These are phyloP conservation scores for Rotaria magnacalcarata DNA, from an alignment of 2,888 invertebrate species.

Conservation along the genomic window DNA sequence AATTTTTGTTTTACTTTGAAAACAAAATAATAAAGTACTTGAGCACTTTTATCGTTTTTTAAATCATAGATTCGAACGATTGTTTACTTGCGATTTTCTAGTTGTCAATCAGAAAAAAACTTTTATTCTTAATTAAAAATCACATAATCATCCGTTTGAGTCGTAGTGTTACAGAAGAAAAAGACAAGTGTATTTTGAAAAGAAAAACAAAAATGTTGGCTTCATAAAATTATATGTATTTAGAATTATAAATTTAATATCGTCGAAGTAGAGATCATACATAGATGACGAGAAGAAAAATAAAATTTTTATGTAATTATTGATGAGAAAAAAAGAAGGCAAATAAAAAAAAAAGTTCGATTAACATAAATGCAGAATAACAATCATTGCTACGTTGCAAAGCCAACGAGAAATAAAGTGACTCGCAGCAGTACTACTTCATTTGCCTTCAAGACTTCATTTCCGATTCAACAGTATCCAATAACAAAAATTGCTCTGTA, in stretches of 20 bases:
- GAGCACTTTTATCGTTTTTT: neutral
- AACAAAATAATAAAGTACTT: no score
- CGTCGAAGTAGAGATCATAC: neutral
- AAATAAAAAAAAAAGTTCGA: neutral
- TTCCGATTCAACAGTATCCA: neutral
- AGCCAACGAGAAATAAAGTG: neutral
- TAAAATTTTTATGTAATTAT: neutral
- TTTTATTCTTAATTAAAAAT: no score
- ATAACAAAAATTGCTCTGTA: neutral
- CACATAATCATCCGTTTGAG: no score
- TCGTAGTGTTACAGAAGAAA: no score
- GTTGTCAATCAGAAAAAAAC: neutral
- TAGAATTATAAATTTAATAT: neutral
- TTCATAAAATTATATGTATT: neutral
- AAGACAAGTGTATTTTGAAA: no score
- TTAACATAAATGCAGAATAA: neutral
- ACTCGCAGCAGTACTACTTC: neutral
- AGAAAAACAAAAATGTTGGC: no score
- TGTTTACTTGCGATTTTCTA: neutral
- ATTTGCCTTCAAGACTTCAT: neutral
- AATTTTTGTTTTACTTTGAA: no score
- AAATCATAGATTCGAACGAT: neutral
- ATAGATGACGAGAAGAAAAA: neutral
- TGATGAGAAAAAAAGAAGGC: neutral
- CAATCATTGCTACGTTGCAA: no score